A percentile compares a stretch with the other conserved stretches of the same genome.
phyloP scores from a whole-genome alignment of 2,113 vertebrate genomes.

The Myrmophylax atrothorax region DNA sequence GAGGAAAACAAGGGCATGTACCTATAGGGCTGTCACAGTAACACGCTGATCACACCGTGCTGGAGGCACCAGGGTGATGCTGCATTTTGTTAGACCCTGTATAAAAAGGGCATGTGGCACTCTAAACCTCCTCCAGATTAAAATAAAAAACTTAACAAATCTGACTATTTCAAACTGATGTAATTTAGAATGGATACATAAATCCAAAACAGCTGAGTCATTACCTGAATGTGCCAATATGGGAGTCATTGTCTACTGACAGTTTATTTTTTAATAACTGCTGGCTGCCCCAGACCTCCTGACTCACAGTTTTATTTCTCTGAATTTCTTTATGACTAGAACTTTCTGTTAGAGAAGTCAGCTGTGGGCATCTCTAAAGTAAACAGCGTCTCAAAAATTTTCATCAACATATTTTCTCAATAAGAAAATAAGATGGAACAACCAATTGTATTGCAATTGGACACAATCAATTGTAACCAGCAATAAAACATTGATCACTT shows the following conservation, averaged over 20 bases:
- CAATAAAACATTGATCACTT: neutral
- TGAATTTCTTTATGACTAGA: neutral
- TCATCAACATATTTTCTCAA: neutral
- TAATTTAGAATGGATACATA: neutral
- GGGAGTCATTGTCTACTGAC: neutral
- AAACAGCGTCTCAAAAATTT: neutral
- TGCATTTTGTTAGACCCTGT: neutral
- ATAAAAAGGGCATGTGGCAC: neutral
- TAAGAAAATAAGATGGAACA: conserved; percentile 2
- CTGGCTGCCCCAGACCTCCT: neutral
- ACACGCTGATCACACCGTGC: neutral
- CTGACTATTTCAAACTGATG: neutral
- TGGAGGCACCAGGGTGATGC: neutral
- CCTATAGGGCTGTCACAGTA: rapidly evolving
- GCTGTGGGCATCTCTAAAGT: neutral
- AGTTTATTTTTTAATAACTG: neutral
- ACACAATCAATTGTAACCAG: neutral
- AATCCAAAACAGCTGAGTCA: neutral
- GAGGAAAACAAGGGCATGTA: neutral
- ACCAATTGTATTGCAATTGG: conserved; percentile 13
- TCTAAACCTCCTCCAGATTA: neutral
- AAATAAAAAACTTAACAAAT: neutral
- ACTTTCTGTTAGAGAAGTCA: neutral
- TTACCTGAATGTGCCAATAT: neutral
- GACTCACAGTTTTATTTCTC: neutral